Base-by-base conservation (phyloP, 1,140 invertebrate species). In the Leptopilina boulardi region DNA sequence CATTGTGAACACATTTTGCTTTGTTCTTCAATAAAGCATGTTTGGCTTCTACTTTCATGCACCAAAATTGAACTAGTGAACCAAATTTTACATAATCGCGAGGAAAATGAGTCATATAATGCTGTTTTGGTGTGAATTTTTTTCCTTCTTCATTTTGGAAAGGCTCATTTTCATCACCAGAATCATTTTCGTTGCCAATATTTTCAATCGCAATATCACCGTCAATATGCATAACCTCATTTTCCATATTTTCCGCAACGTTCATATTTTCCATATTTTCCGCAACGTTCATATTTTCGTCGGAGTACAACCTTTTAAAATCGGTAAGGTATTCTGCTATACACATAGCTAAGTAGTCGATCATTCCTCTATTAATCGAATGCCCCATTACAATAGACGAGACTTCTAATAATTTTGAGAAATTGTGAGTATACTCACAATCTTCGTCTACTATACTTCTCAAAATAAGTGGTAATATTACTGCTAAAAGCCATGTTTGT, bases 61-160 rank as follows among this genome's bases (percentile, higher is more conserved):
- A 34, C 59, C 71, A 80, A 6, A 77, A 66, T 42, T 74, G 34
- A 21, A 51, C 47, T 23, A 80, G 34, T 2, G 78, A 41, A 1
- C 78, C 72, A 59, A 76, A 54, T 47, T 59, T 72, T 1, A 10
- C 0, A 54, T 77, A 71, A 13, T 77, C 11, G 2, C 70, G 26
- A 5, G 72, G 73, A 38, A 75, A 80, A 70, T 80, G 78, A 4
- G 74, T 72, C n/a, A 80, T 34, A 0, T 71, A 72, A 73, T 80
- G 78, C 38, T 74, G 73, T 71, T 80, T 80, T 6, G 75, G 72
- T 44, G 30, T 77, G 3, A 80, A 75, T 74, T 18, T 19, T 51
- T 19, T 41, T 41, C 11, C 23, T 70, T 21, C 76, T 56, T 6
- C 11, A 11, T 42, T 26, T 74, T 71, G 2, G 19, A 9, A 2